Percentiles rank a stretch among this genome's conserved stretches.
Evolutionary conservation across 2,797 vertebrate species (phyloP).

Genomic region (Scleropages formosus): DNA sequence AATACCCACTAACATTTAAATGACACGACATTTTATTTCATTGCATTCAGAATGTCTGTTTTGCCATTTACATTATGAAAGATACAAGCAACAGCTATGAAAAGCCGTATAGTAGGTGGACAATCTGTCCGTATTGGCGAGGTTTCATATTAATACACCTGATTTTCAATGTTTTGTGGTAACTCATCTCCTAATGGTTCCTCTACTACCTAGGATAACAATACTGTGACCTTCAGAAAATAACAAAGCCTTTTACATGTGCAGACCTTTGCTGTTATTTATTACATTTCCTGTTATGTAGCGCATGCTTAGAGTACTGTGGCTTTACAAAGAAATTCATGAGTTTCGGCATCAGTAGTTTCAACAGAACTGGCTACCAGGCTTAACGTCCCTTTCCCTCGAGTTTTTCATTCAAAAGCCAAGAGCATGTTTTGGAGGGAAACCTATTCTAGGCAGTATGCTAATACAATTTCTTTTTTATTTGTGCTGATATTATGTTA

Average conservation of each 20-base stretch:
- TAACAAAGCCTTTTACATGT: conserved; percentile 17
- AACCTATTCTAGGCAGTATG: too few species aligned
- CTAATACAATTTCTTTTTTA: too few species aligned
- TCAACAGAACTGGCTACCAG: too few species aligned
- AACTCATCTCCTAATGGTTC: conserved; percentile 31
- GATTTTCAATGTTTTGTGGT: not conserved
- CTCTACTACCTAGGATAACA: conserved; percentile 30
- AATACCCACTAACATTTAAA: conserved; percentile 7
- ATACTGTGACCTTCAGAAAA: conserved; percentile 37
- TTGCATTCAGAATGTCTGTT: not conserved
- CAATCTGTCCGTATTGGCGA: not conserved
- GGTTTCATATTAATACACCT: not conserved
- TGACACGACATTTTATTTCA: not conserved
- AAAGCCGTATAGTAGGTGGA: not conserved
- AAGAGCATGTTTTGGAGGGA: not conserved
- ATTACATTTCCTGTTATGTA: too few species aligned
- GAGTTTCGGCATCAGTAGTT: conserved; percentile 19
- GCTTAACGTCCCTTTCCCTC: not conserved
- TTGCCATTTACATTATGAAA: not conserved
- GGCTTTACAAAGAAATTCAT: conserved; percentile 36
- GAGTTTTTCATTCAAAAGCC: not conserved
- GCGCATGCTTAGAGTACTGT: conserved; percentile 14
- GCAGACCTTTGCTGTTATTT: conserved; percentile 27
- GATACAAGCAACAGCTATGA: too few species aligned
- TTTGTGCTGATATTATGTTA: too few species aligned